Evolutionary conservation across 2,113 vertebrate species (phyloP).

Genomic region (Connochaetes taurinus): DNA sequence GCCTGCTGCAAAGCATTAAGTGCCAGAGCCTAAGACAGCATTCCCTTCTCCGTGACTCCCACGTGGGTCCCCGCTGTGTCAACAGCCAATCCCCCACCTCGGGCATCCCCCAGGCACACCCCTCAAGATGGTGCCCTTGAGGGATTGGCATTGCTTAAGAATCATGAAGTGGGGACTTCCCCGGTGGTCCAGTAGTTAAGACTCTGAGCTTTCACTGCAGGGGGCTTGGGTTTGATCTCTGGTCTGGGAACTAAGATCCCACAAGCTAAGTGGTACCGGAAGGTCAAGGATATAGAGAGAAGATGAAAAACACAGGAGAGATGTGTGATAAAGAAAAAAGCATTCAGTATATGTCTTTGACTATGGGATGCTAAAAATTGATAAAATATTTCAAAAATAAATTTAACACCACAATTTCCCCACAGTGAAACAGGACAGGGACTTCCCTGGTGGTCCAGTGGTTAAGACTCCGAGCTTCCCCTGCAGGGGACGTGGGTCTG

Average conservation of each 20-base stretch:
- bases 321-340: not conserved
- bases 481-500: not conserved
- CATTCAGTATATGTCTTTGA: not conserved
- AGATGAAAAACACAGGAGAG: not conserved
- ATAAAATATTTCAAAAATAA: not conserved
- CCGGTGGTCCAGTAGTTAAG: not conserved
- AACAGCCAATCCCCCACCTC: accelerated
- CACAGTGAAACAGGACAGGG: not conserved
- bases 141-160: not conserved
- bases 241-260: not conserved
- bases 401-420: not conserved
- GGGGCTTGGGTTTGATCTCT: not conserved
- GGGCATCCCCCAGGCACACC: too few species aligned
- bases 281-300: not conserved
- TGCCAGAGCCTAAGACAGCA: not conserved
- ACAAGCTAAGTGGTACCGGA: not conserved
- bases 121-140: not conserved
- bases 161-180: not conserved
- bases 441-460: not conserved
- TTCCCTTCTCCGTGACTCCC: not conserved
- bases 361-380: not conserved
- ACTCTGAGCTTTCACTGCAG: not conserved
- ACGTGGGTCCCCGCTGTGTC: not conserved
- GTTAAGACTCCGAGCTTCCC: not conserved
- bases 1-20: not conserved